Base-by-base conservation (phyloP, 1,140 invertebrate species). In the Leptinotarsa texana region DNA sequence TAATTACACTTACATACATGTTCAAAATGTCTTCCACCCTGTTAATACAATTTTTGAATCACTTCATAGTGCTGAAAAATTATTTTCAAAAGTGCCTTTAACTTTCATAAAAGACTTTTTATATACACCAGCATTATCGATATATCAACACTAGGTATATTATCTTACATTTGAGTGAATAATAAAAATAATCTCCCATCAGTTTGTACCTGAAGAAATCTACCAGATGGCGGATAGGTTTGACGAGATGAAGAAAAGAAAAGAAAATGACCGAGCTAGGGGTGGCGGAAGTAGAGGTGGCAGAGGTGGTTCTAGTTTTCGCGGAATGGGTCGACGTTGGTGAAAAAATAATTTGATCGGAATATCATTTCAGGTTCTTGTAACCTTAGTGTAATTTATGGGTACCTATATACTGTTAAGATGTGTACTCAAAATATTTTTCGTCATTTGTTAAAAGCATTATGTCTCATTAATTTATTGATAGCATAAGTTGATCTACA, bases 191-290 rank as follows among this genome's bases (percentile, higher is more conserved):
- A 42, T 42, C 63, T 63, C 5, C 71, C 63, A 33, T 24, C 42
- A 78, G 77, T 76, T 61, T 83, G 89, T 96, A 47, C 94, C 94
- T 8, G 85, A 90, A n/a, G 91, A 93, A 78, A 81, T 95, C 22
- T 83, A 88, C 27, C 79, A 87, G n/a, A 95, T 95, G 93, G 88
- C 92, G 17, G 83, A 89, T 63, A 87, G 93, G 22, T 93, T 89
- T 82, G 85, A 88, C 21, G 89, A 85, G 1, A 90, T 89, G 89
- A 92, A 91, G 74, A 86, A 91, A 33, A 88, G 88, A 63, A 86
- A 86, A 63, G 86, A 83, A 13, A 83, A 85, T 42, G 86, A 15
- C 77, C 83, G 72, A 68, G 82, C 15, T 21, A 82, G 82, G 18
- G 77, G 80, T 74, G 74, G 78, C 11, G 78, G 85, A 11, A 78